These are phyloP conservation scores for Folsomia candida DNA, from an alignment of 2,888 invertebrate genomes.

Conservation along the genomic window DNA sequence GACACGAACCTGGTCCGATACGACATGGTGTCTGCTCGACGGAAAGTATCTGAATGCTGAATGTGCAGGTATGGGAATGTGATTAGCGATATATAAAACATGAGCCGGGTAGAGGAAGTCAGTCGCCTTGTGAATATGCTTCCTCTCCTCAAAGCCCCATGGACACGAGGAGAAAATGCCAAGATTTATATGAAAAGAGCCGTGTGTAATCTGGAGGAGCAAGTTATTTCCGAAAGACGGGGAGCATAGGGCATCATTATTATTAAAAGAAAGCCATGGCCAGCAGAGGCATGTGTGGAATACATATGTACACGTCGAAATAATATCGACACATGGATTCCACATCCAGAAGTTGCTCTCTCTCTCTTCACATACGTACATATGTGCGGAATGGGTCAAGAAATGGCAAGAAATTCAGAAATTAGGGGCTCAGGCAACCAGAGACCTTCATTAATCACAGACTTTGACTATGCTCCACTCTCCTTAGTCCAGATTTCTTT, in stretches of 20 bases:
- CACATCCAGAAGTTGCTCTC: background rate
- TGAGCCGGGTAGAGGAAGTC: too few species aligned
- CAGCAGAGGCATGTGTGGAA: background rate
- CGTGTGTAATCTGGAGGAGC: background rate
- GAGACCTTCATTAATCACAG: slow-evolving; percentile 26
- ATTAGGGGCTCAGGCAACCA: slow-evolving; percentile 4
- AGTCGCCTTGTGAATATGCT: background rate
- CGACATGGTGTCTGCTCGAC: background rate
- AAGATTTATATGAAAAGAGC: slow-evolving; percentile 3
- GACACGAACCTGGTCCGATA: too few species aligned
- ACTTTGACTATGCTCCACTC: background rate
- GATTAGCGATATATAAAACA: background rate
- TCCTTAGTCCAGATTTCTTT: background rate
- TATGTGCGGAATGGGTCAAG: background rate
- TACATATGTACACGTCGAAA: background rate
- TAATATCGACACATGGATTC: background rate
- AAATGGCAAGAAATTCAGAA: slow-evolving; percentile 13
- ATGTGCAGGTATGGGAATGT: slow-evolving; percentile 1
- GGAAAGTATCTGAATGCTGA: too few species aligned
- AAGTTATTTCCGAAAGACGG: background rate
- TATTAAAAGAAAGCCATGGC: background rate
- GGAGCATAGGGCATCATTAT: background rate
- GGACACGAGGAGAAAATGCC: background rate
- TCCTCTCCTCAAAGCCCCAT: background rate
- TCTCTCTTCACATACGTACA: too few species aligned